Conservation (phyloP, 2,888 invertebrate species). For the Tortrix viridana region DNA sequence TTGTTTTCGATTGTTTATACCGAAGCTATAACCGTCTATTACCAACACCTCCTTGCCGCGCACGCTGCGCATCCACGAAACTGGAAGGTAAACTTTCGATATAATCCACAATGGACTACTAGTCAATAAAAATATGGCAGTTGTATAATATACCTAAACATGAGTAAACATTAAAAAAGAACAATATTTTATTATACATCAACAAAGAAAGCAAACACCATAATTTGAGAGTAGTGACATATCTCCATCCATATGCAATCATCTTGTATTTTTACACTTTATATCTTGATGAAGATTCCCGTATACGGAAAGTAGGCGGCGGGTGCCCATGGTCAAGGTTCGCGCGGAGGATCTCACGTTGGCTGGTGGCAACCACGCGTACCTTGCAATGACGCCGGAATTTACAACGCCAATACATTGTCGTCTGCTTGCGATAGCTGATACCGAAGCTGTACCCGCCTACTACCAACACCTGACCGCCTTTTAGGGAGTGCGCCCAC, state of each 20-base stretch:
- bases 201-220: no score
- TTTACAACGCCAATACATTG: background rate
- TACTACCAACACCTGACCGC: conserved; percentile 11
- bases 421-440: background rate
- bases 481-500: conserved; percentile 17
- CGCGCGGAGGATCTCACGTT: background rate
- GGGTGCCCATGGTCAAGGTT: background rate
- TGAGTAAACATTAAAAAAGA: no score
- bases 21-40: conserved; percentile 22
- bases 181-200: no score
- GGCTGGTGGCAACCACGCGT: conserved; percentile 1
- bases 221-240: no score
- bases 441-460: conserved; percentile 22
- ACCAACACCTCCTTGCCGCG: conserved; percentile 19
- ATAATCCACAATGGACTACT: background rate
- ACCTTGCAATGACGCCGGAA: conserved; percentile 8
- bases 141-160: no score
- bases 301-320: background rate
- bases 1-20: background rate
- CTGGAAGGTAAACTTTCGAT: background rate
- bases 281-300: background rate
- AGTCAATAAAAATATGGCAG: no score
- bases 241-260: no score
- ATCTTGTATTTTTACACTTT: no score
- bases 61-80: conserved; percentile 14